These are phyloP conservation scores for Myotis pilosus DNA, from an alignment of 2,797 vertebrate species.

Conservation along the genomic window DNA sequence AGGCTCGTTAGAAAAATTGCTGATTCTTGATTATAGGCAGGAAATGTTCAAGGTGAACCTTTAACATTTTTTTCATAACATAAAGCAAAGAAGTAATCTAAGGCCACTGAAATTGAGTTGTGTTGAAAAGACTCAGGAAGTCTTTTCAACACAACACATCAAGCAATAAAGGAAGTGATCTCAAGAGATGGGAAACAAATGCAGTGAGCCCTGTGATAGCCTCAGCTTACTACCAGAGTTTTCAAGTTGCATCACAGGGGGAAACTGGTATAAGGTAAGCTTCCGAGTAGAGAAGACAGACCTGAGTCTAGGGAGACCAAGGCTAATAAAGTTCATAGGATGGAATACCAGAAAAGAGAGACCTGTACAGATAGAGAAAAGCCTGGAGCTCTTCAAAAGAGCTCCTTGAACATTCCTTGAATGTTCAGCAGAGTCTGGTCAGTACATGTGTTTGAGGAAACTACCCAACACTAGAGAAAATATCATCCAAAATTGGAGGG, in stretches of 20 bases:
- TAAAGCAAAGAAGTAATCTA: neutral
- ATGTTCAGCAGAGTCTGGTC: neutral
- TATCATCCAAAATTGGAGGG: neutral
- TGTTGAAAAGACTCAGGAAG: neutral
- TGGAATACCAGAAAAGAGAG: neutral
- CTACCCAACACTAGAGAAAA: neutral
- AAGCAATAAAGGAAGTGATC: neutral
- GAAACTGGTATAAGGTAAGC: neutral
- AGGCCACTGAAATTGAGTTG: neutral
- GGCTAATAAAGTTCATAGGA: neutral
- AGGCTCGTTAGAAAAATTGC: neutral
- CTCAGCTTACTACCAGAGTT: neutral
- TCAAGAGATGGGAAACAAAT: neutral
- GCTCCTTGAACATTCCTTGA: too few species aligned
- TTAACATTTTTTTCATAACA: neutral
- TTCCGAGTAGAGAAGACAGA: neutral
- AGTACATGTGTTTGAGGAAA: neutral
- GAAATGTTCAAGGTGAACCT: too few species aligned
- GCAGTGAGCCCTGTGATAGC: neutral
- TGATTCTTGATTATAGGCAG: too few species aligned
- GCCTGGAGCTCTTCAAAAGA: neutral
- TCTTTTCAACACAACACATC: neutral
- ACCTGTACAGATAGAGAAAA: neutral
- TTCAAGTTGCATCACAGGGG: neutral
- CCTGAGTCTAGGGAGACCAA: neutral